These are phyloP conservation scores for Euphydryas editha DNA, from an alignment of 2,888 invertebrate species.

Conservation along the genomic window DNA sequence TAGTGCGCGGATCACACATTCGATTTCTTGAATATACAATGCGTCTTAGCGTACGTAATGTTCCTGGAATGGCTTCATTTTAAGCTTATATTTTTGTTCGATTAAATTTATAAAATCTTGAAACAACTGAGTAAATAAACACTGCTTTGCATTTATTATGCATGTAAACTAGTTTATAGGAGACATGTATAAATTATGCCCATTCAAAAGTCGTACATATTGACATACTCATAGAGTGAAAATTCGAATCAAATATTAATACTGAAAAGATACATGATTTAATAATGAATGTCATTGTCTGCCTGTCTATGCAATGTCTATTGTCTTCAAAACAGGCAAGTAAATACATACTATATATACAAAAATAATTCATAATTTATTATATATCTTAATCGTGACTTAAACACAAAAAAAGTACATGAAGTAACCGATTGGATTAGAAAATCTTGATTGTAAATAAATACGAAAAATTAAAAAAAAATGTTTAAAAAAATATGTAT, in stretches of 20 bases:
- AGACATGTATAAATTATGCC: slow-evolving; percentile 58
- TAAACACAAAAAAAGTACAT: background rate
- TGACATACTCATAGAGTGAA: slow-evolving; percentile 31
- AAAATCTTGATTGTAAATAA: background rate
- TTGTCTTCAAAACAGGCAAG: slow-evolving; percentile 14
- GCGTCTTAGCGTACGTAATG: slow-evolving; percentile 62
- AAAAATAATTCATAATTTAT: background rate
- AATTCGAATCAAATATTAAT: slow-evolving; percentile 31
- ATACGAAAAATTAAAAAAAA: too few species aligned
- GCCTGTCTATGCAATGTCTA: slow-evolving; percentile 29
- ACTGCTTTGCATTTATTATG: slow-evolving; percentile 83
- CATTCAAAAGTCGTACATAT: slow-evolving; percentile 30
- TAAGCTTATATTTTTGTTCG: slow-evolving; percentile 72
- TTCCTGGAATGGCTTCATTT: slow-evolving; percentile 80
- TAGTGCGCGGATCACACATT: slow-evolving; percentile 72
- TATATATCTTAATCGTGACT: background rate
- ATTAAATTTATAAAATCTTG: slow-evolving; percentile 51
- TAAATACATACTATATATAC: too few species aligned
- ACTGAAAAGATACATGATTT: slow-evolving; percentile 2
- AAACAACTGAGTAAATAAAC: slow-evolving; percentile 64
- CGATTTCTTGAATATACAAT: slow-evolving; percentile 65
- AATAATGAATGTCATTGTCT: slow-evolving; percentile 15
- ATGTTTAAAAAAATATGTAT: too few species aligned
- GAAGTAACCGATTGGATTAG: background rate
- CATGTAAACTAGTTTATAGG: slow-evolving; percentile 80